Base-by-base conservation (phyloP, 2,888 invertebrate genomes). In the Melolontha melolontha region DNA sequence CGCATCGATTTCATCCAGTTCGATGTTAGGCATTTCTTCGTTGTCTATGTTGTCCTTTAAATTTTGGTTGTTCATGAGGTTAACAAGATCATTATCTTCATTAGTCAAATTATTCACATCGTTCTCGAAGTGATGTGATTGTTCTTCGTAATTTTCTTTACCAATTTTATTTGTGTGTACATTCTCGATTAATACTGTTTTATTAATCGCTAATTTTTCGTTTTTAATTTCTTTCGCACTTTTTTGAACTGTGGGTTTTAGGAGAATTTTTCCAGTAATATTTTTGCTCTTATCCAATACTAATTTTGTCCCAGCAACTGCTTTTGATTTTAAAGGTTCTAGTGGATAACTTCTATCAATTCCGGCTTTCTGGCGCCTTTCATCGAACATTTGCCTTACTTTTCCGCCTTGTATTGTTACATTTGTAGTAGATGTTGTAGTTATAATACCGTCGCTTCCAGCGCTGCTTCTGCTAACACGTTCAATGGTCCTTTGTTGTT, bases 321-420 rank as follows among this genome's bases (percentile, higher is more conserved):
- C 74, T 77, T 79, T 75, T 84, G 84, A 75, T 71, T 87, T 88
- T 65, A 94, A 86, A 0, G 94, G 94, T 77, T 93, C 91, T 0
- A 94, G 84, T 0, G 93, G 94, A 82, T 93, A 91, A 79, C 93
- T 93, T 76, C 91, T 91, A 83, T 94, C 94, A 72, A 93, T 90
- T 40, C 93, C 93, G 2, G 89, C 90, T 67, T 87, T 87, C 74
- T 91, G 91, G 42, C 93, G 87, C 27, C 93, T 87, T 80, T 94
- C 94, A 78, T 94, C 92, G 78, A 94, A 94, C 91, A 94, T 91
- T 84, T 94, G 94, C 11, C 94, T 89, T 29, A 94, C 93, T 90
- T 77, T 75, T 47, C 80, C 80, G n/a, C 79, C 78, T 10, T 59
- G 59, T 10, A 51, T 47, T 12, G 64, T 17, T 12, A 57, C 2